Base-by-base conservation (phyloP, 1,140 invertebrate genomes). In the Physella acuta region DNA sequence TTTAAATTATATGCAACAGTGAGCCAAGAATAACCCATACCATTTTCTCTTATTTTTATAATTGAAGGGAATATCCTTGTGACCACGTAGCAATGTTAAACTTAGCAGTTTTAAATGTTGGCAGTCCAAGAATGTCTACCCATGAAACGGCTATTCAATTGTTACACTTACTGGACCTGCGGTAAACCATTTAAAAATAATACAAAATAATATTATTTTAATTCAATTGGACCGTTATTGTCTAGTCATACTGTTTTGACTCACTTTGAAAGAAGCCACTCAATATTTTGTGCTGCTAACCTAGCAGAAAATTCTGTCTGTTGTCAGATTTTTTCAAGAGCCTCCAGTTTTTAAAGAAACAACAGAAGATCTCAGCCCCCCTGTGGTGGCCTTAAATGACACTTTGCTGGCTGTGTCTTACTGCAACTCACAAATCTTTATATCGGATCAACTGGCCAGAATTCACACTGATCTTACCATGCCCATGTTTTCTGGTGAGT, bases 81-180 rank as follows among this genome's bases (percentile, higher is more conserved):
- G 97, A 99, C 84, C 94, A 97, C 84, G 97, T 95, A 33, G 94
- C 95, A 16, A 94, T 99, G 76, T 94, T 99, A 78, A 98, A 97
- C 81, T 93, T 99, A 8, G 96, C 96, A 0, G 88, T 99, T 30
- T 91, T 99, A 87, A 97, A 95, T 85, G 94, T 95, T 3, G 95
- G 95, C 20, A 96, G 94, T 84, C 94, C 95, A 0, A 89, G 95
- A 33, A 91, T 92, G n/a, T 88, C 90, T 26, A 92, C 97, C 0
- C 92, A 97, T 81, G 93, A 98, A 79, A 94, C 92, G 11, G 96
- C 97, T 0, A 86, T 98, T 55, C 94, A 97, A 77, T 88, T 99
- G 33, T 86, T 99, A 2, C 95, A 98, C 81, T 87, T 99, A 17
- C 86, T 99, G 49, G 95, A 98, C 86, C 56, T 68, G 5, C 59